Evolutionary conservation across 2,888 invertebrate genomes (phyloP).

Genomic region (Amphipoea lucens): DNA sequence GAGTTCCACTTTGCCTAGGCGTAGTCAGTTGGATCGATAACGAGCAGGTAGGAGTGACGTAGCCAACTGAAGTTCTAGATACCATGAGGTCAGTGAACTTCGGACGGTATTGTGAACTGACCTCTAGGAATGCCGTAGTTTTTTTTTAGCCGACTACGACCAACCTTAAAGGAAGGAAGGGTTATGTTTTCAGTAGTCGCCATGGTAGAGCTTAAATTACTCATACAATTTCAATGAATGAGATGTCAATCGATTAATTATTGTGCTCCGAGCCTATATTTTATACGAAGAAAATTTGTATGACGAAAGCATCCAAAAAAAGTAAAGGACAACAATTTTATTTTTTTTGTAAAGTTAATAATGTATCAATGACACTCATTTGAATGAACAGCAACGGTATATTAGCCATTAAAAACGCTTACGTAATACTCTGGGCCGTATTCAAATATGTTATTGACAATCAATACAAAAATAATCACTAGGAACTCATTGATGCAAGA

Average conservation of each 20-base stretch:
- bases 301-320: not conserved
- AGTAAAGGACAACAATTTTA: not conserved
- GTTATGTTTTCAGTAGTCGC: not conserved
- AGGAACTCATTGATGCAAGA: not conserved
- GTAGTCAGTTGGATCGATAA: conserved; percentile 70
- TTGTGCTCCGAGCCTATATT: not conserved
- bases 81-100: conserved; percentile 69
- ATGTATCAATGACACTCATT: not conserved
- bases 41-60: conserved; percentile 56
- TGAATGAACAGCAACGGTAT: not conserved
- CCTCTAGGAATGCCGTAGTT: conserved; percentile 49
- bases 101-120: conserved; percentile 58
- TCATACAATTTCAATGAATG: not conserved
- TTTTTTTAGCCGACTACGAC: not conserved
- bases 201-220: not conserved
- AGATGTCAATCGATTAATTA: not conserved
- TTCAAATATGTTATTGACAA: conserved; percentile 13
- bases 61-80: conserved; percentile 59
- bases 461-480: not conserved
- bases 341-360: not conserved
- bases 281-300: not conserved
- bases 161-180: not conserved
- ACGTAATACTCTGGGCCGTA: not conserved
- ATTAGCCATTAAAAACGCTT: not conserved
- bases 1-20: conserved; percentile 50